These are phyloP conservation scores for Antigone vipio DNA, from an alignment of 2,113 vertebrate genomes.

Conservation along the genomic window DNA sequence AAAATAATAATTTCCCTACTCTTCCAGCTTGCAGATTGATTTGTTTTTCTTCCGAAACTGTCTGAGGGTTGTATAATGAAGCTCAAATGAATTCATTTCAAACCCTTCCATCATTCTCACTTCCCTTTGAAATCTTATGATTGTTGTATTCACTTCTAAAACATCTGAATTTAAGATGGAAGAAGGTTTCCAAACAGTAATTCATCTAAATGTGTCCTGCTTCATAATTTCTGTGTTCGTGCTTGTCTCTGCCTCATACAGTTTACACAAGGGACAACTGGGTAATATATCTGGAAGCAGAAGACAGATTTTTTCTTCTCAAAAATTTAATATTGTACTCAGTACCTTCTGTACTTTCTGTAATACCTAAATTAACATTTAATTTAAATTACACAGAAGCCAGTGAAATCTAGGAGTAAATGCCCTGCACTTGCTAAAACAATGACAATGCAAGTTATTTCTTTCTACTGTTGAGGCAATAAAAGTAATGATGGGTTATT, in stretches of 20 bases:
- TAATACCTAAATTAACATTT: neutral
- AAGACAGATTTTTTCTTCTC: neutral
- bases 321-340: neutral
- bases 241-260: neutral
- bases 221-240: neutral
- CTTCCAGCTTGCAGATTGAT: neutral
- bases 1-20: neutral
- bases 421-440: neutral
- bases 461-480: neutral
- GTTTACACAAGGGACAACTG: neutral
- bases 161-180: neutral
- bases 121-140: conserved; percentile 11
- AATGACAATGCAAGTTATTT: neutral
- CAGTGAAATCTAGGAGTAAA: neutral
- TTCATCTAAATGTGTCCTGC: neutral
- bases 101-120: neutral
- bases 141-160: neutral
- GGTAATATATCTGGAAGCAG: neutral
- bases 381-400: neutral
- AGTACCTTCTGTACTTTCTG: neutral
- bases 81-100: neutral
- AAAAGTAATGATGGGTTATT: neutral
- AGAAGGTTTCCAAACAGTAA: neutral
- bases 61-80: conserved; percentile 5
- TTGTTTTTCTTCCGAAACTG: conserved; percentile 32